Conservation (phyloP, 2,888 invertebrate genomes). For the Heliconius ismenius region DNA sequence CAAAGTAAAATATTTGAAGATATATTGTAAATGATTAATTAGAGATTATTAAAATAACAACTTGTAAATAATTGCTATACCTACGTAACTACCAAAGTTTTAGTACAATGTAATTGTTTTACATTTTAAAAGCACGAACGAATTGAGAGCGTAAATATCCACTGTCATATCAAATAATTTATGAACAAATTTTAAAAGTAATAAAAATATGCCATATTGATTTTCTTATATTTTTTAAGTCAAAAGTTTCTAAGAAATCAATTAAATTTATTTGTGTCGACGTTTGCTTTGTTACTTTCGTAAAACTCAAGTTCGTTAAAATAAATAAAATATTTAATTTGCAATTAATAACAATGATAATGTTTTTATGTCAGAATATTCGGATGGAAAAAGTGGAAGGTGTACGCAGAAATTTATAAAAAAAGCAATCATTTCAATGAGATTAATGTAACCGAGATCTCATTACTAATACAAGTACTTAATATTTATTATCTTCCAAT, state of each 20-base stretch:
- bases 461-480: constrained; percentile 52
- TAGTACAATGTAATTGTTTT: constrained; percentile 25
- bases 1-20: constrained; percentile 27
- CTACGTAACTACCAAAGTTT: constrained; percentile 36
- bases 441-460: constrained; percentile 79
- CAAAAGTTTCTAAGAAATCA: not conserved
- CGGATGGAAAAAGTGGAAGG: constrained; percentile 25
- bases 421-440: constrained; percentile 54
- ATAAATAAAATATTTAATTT: not conserved
- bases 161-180: constrained; percentile 13
- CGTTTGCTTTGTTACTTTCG: not conserved
- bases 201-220: not conserved
- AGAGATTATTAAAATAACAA: constrained; percentile 19
- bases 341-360: no score
- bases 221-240: not conserved
- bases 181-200: not conserved
- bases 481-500: constrained; percentile 47
- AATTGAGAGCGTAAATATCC: constrained; percentile 11
- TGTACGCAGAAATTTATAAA: constrained; percentile 8
- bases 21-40: constrained; percentile 29
- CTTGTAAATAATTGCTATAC: constrained; percentile 35
- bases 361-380: not conserved
- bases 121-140: constrained; percentile 22
- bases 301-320: constrained; percentile 12
- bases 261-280: not conserved